phyloP scores from a whole-genome alignment of 1,140 invertebrate genomes.

The Polyergus mexicanus region DNA sequence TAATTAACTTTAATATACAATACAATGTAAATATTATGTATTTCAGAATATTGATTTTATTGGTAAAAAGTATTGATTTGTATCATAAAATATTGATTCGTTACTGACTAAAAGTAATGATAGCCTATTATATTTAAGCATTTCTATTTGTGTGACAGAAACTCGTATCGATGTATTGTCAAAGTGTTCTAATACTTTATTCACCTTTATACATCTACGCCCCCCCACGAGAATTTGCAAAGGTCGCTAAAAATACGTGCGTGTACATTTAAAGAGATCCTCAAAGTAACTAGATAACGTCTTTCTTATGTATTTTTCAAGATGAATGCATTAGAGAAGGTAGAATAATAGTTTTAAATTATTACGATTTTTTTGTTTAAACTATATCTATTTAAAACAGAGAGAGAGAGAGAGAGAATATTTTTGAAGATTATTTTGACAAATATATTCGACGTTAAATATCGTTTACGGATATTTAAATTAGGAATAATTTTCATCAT shows the following conservation, averaged over 20 bases:
- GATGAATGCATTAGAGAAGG: too few relatives aligned
- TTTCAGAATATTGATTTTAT: not conserved
- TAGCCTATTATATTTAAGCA: slow-evolving; percentile 18
- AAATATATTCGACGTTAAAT: not conserved
- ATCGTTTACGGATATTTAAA: not conserved
- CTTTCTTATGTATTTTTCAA: not conserved
- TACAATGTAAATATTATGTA: slow-evolving; percentile 28
- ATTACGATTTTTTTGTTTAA: not conserved
- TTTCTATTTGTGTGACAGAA: slow-evolving; percentile 29
- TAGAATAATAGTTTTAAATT: not conserved
- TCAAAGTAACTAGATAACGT: slow-evolving; percentile 43
- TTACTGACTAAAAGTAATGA: not conserved
- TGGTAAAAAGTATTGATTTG: not conserved
- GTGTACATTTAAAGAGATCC: slow-evolving; percentile 38
- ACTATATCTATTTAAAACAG: not conserved
- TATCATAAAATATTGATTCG: slow-evolving; percentile 29
- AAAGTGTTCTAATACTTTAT: not conserved
- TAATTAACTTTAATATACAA: slow-evolving; percentile 28
- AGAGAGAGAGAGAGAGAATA: not conserved
- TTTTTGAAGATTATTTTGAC: not conserved
- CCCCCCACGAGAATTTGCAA: slow-evolving; percentile 32
- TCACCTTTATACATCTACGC: slow-evolving; percentile 35
- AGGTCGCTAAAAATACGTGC: slow-evolving; percentile 52
- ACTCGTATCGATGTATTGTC: not conserved
- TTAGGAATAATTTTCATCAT: slow-evolving; percentile 5